These are phyloP conservation scores for Pachypsylla venusta DNA, from an alignment of 1,140 invertebrate genomes.

Conservation along the genomic window DNA sequence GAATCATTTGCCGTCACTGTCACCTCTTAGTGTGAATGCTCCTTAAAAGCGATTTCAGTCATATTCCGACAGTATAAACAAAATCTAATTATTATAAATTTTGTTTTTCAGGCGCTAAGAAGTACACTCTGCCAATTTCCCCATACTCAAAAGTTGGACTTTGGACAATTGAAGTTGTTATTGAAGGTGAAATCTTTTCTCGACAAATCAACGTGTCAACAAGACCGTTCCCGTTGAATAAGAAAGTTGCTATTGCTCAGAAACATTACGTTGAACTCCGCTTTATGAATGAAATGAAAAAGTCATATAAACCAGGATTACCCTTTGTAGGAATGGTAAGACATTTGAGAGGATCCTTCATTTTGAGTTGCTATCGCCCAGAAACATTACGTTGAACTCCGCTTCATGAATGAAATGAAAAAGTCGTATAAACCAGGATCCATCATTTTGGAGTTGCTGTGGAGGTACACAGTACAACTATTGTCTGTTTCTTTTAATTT, in stretches of 20 bases:
- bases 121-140: conserved; percentile 36
- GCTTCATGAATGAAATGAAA: conserved; percentile 43
- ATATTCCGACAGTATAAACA: too few species aligned
- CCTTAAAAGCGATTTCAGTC: too few species aligned
- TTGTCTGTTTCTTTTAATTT: too few species aligned
- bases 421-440: conserved; percentile 44
- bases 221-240: conserved; percentile 21
- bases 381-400: conserved; percentile 46
- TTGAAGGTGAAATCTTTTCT: conserved; percentile 36
- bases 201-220: conserved; percentile 32
- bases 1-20: too few species aligned
- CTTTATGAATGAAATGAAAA: conserved; percentile 42
- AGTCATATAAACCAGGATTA: conserved; percentile 44
- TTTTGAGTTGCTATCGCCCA: too few species aligned
- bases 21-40: too few species aligned
- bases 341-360: too few species aligned
- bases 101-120: conserved; percentile 35
- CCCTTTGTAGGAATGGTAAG: conserved; percentile 44
- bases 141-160: conserved; percentile 35
- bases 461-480: too few species aligned
- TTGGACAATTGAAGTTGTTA: conserved; percentile 39
- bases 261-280: conserved; percentile 46
- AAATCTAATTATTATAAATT: too few species aligned
- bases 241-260: conserved; percentile 41
- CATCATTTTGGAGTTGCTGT: too few species aligned